Evolutionary conservation across 1,140 invertebrate species (phyloP).

Genomic region (Telenomus remus): DNA sequence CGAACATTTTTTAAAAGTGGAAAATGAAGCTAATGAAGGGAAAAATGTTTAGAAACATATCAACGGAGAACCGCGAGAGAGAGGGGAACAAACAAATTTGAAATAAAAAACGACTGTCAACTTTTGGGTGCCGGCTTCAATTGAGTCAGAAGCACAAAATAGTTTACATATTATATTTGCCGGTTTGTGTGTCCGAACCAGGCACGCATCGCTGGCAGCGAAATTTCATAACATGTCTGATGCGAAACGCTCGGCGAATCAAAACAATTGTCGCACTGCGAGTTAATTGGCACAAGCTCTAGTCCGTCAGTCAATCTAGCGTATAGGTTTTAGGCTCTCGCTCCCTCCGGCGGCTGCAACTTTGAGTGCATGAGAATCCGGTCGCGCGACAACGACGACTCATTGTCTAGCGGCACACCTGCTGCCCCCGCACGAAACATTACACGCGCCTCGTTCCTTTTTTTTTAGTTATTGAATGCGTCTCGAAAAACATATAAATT

Average conservation of each 20-base stretch:
- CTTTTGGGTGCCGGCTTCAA: too few relatives aligned
- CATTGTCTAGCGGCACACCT: constrained; percentile 67
- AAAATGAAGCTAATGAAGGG: too few relatives aligned
- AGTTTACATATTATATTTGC: too few relatives aligned
- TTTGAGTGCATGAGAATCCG: constrained; percentile 45
- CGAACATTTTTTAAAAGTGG: too few relatives aligned
- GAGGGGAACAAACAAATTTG: too few relatives aligned
- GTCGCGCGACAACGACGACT: constrained; percentile 51
- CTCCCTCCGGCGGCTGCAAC: constrained; percentile 22
- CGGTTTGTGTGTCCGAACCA: too few relatives aligned
- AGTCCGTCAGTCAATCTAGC: constrained; percentile 40
- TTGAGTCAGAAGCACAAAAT: too few relatives aligned
- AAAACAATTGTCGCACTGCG: background rate
- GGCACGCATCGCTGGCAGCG: too few relatives aligned
- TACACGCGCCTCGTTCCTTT: constrained; percentile 61
- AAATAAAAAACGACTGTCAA: too few relatives aligned
- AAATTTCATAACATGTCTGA: background rate
- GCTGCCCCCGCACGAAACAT: constrained; percentile 62
- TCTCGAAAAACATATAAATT: constrained; percentile 52
- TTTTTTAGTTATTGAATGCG: constrained; percentile 66
- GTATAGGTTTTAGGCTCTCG: constrained; percentile 36
- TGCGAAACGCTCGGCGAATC: background rate
- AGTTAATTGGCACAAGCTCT: constrained; percentile 38
- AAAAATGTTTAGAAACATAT: too few relatives aligned
- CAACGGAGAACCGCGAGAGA: too few relatives aligned